Conservation (phyloP, 1,140 invertebrate genomes). For the Drosophila santomea region DNA sequence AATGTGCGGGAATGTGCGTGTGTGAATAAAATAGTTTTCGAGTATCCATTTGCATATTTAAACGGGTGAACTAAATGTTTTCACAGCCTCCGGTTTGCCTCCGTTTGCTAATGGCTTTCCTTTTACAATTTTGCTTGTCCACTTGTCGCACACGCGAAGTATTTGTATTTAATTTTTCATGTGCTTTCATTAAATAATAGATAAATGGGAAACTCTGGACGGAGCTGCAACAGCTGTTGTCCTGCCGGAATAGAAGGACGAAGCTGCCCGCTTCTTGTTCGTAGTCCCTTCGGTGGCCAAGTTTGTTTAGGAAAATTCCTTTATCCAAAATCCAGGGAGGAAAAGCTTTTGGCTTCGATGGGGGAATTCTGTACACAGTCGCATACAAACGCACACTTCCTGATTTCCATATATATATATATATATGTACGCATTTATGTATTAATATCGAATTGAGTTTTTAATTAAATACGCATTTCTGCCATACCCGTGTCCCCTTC, state of each 20-base stretch:
- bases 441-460: slow-evolving; percentile 15
- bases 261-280: neutral
- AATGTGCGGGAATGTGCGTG: slow-evolving; percentile 9
- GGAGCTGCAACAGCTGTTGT: slow-evolving; percentile 38
- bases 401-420: neutral
- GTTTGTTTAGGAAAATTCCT: slow-evolving; percentile 53
- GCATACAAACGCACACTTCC: neutral
- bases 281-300: slow-evolving; percentile 36
- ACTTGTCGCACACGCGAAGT: slow-evolving; percentile 30
- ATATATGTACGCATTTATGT: neutral
- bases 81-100: neutral
- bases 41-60: slow-evolving; percentile 58
- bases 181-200: slow-evolving; percentile 38
- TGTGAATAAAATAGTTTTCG: slow-evolving; percentile 55
- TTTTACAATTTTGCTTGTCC: slow-evolving; percentile 9
- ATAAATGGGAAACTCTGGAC: neutral
- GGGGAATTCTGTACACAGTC: slow-evolving; percentile 29
- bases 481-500: neutral
- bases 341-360: slow-evolving; percentile 23
- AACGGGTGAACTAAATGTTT: slow-evolving; percentile 41
- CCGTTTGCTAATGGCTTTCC: slow-evolving; percentile 39
- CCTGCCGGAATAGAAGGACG: neutral
- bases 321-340: slow-evolving; percentile 34
- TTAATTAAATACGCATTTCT: slow-evolving; percentile 28
- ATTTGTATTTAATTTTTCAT: slow-evolving; percentile 47